Percentiles rank a stretch among this genome's conserved stretches.
Conservation (phyloP, 2,888 invertebrate genomes). For the Parapristionchus giblindavisi region DNA sequence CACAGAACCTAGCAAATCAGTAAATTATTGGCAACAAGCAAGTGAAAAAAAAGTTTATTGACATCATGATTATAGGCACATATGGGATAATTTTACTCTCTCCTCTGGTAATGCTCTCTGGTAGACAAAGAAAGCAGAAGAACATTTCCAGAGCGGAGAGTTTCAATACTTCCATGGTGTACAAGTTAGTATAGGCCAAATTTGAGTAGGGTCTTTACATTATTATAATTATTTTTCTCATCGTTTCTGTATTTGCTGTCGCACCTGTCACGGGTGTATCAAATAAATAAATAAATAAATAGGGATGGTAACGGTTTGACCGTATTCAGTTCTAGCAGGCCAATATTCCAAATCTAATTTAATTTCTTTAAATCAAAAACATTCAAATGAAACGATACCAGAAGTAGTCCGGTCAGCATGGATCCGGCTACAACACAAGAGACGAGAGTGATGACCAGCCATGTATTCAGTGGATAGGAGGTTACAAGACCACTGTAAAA, state of each 20-base stretch:
- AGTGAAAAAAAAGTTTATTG: neutral
- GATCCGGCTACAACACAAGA: conserved; percentile 60
- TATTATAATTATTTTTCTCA: no score
- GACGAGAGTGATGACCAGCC: conserved; percentile 60
- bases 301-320: no score
- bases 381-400: conserved; percentile 50
- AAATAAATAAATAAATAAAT: no score
- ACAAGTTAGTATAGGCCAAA: no score
- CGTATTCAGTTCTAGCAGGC: no score
- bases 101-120: no score
- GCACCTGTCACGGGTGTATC: no score
- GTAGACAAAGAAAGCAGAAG: no score
- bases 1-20: conserved; percentile 69
- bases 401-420: conserved; percentile 64
- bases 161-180: no score
- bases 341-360: no score
- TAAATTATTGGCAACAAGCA: neutral
- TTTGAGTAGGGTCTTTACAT: neutral
- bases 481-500: conserved; percentile 57
- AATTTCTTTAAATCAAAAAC: neutral
- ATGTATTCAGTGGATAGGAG: conserved; percentile 64
- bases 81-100: neutral
- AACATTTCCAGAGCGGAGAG: no score
- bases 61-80: neutral
- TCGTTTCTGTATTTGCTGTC: no score